Base-by-base conservation (phyloP, 2,113 vertebrate species). In the Pongo pygmaeus region DNA sequence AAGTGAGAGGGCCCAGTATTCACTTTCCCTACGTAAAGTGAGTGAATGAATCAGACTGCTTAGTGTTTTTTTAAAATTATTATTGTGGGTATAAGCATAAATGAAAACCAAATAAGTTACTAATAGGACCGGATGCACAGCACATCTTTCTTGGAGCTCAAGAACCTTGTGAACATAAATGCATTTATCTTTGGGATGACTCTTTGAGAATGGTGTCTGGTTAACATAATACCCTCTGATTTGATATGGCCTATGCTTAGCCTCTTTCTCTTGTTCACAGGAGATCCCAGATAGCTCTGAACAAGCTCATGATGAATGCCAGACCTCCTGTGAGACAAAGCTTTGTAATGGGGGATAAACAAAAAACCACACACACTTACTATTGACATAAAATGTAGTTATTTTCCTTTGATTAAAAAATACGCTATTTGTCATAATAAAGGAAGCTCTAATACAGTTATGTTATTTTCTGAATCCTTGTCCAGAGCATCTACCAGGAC, bases 101-200 rank as follows among this genome's bases (percentile, higher is more conserved):
- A 50, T 50, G 91, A 91, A 91, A 93, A 77, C 55, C 59, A 77
- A 74, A 74, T 48, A 80, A 67, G 3, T 96, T 93, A 79, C 89
- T 67, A 59, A 89, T 46, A 40, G 52, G 20, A 20, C 59, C 38
- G 52, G 61, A 74, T 79, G 32, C 8, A 20, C 2, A 80, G 79
- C 5, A 30, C 9, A 16, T 91, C 77, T 64, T 74, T 95, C 77
- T 80, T 11, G 20, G 75, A 90, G 50, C 91, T 40, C 22, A n/a
- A 81, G 78, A 38, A 77, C 38, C 18, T 52, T 77, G 30, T 40
- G 72, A 83, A 22, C 9, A 40, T 84, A 91, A 10, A 40, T 52
- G 10, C 17, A 22, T 84, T 96, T 72, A 61, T 90, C 61, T 96
- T 55, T 23, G 64, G 8, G 84, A 55, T 88, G 77, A 67, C 22